Evolutionary conservation across 2,888 invertebrate species (phyloP).

Genomic region (Ochlodes sylvanus): DNA sequence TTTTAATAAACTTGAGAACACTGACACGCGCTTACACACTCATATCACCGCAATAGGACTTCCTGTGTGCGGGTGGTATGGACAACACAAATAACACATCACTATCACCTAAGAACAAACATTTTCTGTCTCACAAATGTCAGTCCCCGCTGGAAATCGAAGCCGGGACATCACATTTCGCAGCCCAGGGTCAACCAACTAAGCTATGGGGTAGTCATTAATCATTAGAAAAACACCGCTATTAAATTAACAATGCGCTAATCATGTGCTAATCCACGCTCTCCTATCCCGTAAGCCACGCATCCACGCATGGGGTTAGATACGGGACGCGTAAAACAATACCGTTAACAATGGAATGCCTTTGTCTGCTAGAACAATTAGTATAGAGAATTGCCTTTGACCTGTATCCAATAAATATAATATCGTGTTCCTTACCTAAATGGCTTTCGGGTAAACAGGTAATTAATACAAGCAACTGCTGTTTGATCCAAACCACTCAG

Average conservation of each 20-base stretch:
- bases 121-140: no score
- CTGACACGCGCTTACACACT: no score
- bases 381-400: constrained; percentile 65
- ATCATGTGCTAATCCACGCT: background rate
- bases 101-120: no score
- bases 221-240: background rate
- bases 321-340: constrained; percentile 71
- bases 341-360: constrained; percentile 64
- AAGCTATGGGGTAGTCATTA: no score
- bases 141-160: no score
- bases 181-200: no score
- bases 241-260: no score
- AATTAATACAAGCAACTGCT: constrained; percentile 10
- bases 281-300: constrained; percentile 40
- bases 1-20: no score
- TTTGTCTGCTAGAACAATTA: constrained; percentile 67
- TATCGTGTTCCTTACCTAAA: constrained; percentile 25
- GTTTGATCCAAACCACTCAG: constrained; percentile 7
- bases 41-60: no score
- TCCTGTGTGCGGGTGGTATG: no score
- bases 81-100: no score
- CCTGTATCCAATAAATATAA: constrained; percentile 53
- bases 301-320: constrained; percentile 48
- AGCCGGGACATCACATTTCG: no score
- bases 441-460: constrained; percentile 17